These are phyloP conservation scores for Teleopsis dalmanni DNA, from an alignment of 1,140 invertebrate species.

Conservation along the genomic window DNA sequence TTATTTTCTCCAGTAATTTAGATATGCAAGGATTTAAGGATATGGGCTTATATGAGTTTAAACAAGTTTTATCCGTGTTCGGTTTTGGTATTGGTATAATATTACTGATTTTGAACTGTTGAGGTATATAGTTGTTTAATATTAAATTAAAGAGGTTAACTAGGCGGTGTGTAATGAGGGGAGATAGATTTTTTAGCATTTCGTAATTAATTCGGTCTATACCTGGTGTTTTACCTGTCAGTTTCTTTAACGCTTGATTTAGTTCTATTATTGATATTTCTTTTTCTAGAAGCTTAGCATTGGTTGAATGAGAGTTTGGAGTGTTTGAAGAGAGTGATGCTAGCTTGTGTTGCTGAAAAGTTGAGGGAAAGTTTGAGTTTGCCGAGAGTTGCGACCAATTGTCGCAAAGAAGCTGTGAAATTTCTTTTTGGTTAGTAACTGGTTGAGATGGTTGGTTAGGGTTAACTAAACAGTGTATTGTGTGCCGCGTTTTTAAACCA, in stretches of 20 bases:
- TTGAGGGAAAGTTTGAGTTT: no score
- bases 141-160: slow-evolving; percentile 12
- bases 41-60: slow-evolving; percentile 8
- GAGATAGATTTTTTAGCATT: slow-evolving; percentile 11
- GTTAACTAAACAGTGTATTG: no score
- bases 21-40: slow-evolving; percentile 10
- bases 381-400: no score
- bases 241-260: slow-evolving; percentile 13
- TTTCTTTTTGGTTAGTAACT: no score
- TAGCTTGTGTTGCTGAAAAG: no score
- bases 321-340: no score
- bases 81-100: slow-evolving; percentile 9
- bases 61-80: background rate
- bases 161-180: slow-evolving; percentile 8
- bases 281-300: no score
- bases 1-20: slow-evolving; percentile 5
- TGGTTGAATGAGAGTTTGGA: no score
- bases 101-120: slow-evolving; percentile 2
- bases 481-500: no score
- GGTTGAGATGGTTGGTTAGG: no score
- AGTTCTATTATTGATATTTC: slow-evolving; percentile 10
- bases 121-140: slow-evolving; percentile 1
- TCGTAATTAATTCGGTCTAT: slow-evolving; percentile 11
- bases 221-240: slow-evolving; percentile 15
- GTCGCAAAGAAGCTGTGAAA: no score